phyloP scores from a whole-genome alignment of 1,140 invertebrate species.

The Gonatopus flavifemur region DNA sequence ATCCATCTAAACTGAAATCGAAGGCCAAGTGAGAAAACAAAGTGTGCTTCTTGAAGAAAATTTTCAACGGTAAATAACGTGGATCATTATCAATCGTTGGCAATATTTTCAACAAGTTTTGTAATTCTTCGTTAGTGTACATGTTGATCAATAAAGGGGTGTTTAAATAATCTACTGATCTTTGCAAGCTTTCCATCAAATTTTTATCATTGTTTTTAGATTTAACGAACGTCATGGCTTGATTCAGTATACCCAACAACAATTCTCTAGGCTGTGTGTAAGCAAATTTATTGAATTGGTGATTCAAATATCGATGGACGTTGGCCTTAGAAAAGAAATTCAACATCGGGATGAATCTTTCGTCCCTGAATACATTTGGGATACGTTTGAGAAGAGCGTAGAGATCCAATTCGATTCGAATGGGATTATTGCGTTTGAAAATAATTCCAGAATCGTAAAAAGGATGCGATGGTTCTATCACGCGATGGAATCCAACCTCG shows the following conservation, averaged over 20 bases:
- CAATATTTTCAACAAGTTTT: constrained; percentile 1
- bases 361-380: constrained; percentile 12
- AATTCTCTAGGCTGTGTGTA: constrained; percentile 6
- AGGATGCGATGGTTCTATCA: not conserved
- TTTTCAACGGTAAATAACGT: constrained; percentile 16
- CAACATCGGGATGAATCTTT: constrained; percentile 10
- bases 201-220: not conserved
- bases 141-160: constrained; percentile 15
- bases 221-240: constrained; percentile 2
- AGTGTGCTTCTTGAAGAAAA: constrained; percentile 11
- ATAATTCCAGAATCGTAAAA: constrained; percentile 11
- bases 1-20: constrained; percentile 5
- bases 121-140: constrained; percentile 7
- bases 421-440: constrained; percentile 14
- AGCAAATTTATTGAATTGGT: constrained; percentile 17
- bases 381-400: constrained; percentile 10
- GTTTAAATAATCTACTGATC: constrained; percentile 6
- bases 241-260: constrained; percentile 12
- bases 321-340: constrained; percentile 14
- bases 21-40: constrained; percentile 3
- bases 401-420: constrained; percentile 12
- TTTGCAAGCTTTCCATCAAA: not conserved
- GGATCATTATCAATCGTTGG: constrained; percentile 12
- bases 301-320: constrained; percentile 6
- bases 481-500: not conserved